Evolutionary conservation across 2,113 vertebrate species (phyloP), one percentile per base, ranked within the genome.

Genomic region (Dissostichus mawsoni): DNA sequence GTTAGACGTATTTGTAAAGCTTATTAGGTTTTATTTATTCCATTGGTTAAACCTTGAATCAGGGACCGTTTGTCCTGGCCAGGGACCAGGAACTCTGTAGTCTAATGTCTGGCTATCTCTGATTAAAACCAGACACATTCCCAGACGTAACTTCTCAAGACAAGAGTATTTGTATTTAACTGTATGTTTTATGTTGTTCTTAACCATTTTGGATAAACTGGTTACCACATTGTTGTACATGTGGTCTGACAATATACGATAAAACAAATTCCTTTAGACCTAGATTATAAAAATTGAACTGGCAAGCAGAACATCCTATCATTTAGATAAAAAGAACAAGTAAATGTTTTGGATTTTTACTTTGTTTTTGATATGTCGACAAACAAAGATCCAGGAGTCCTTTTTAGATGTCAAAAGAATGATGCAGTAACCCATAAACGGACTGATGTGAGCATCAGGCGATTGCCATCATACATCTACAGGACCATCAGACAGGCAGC

Each of bases 381-480:
- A 66, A 72, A 51, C 17, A 5, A 47, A n/a, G 3, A 53, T 23
- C 47, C 48, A 53, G 11, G 2, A 50, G 17, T 50, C 25, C 50
- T 11, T 68, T 71, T 79, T n/a, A 75, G 67, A 77, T 69, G 79
- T 75, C 78, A 80, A 59, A 83, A 76, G 18, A 83, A 80, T 83
- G 53, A 78, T 64, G 56, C 88, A 85, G 73, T 81, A 73, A 76
- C 69, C 68, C 74, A 58, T 69, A 62, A 89, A 83, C 13, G 0
- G 33, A 56, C 36, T 64, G 64, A 48, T 8, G 16, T 11, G 20
- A 50, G 8, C 17, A 47, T 82, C 51, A 52, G 63, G 57, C 5
- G 8, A 51, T 55, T 41, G 55, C 41, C 77, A 55, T 81, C 57
- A 9, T 68, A 36, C 48, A 36, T 53, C 66, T 41, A 13, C 41